Evolutionary conservation across 1,140 invertebrate genomes (phyloP).

Genomic region (Wiebesia pumilae): DNA sequence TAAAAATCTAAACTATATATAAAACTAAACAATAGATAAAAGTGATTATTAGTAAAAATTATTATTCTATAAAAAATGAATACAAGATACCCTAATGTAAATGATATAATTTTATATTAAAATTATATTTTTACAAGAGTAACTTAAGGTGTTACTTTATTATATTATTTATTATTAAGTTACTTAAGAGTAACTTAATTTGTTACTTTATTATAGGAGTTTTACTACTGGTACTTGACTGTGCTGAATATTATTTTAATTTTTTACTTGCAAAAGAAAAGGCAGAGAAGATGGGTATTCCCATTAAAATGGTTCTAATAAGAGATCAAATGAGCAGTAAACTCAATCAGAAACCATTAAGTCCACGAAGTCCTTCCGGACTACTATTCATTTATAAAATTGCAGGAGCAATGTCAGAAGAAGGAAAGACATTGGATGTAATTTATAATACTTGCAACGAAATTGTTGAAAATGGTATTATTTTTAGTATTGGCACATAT

Average conservation of each 20-base stretch:
- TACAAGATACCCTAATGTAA: too few species aligned
- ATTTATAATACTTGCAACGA: conserved; percentile 65
- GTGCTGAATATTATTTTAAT: conserved; percentile 80
- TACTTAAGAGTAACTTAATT: background rate
- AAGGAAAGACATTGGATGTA: conserved; percentile 74
- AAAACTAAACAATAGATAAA: too few species aligned
- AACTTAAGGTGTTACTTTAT: too few species aligned
- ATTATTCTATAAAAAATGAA: too few species aligned
- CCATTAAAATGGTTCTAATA: conserved; percentile 63
- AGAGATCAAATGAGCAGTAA: conserved; percentile 74
- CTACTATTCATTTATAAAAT: conserved; percentile 80
- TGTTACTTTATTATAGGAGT: conserved; percentile 72
- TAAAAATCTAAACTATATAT: background rate
- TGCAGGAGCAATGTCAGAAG: conserved; percentile 81
- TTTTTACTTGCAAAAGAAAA: conserved; percentile 78
- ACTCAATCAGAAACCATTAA: conserved; percentile 66
- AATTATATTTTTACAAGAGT: too few species aligned
- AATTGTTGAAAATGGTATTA: conserved; percentile 56
- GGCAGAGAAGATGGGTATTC: conserved; percentile 72
- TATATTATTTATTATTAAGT: too few species aligned
- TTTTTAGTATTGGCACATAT: conserved; percentile 60
- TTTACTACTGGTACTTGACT: conserved; percentile 79
- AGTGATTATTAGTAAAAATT: too few species aligned
- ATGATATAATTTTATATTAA: too few species aligned
- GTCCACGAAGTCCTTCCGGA: conserved; percentile 77